These are phyloP conservation scores for Sinocyclocheilus anshuiensis DNA, from an alignment of 2,113 vertebrate genomes.

Conservation along the genomic window DNA sequence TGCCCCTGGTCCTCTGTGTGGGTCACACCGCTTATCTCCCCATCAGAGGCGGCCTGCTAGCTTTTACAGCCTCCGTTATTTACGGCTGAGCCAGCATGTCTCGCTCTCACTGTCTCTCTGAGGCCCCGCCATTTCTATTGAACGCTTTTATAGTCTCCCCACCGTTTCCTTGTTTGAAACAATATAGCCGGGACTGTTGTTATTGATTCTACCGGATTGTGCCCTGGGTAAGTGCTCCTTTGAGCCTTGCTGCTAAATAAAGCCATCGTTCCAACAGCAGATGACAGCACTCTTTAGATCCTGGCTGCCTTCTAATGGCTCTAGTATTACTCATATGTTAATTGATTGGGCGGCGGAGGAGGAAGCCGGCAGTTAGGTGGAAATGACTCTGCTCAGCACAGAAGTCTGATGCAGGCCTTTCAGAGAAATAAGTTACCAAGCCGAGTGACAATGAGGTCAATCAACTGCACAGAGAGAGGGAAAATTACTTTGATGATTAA, in stretches of 20 bases:
- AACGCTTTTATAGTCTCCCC: slow-evolving; percentile 63
- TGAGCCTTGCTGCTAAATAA: slow-evolving; percentile 84
- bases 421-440: slow-evolving; percentile 42
- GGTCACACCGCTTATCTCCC: slow-evolving; percentile 48
- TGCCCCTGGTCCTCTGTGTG: slow-evolving; percentile 31
- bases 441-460: slow-evolving; percentile 46
- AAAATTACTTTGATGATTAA: slow-evolving; percentile 41
- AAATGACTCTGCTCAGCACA: slow-evolving; percentile 51
- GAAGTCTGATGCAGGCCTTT: slow-evolving; percentile 27
- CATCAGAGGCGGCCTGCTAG: slow-evolving; percentile 46
- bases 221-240: slow-evolving; percentile 79
- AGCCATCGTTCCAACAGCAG: slow-evolving; percentile 86
- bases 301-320: slow-evolving; percentile 80
- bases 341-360: slow-evolving; percentile 84
- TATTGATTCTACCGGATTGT: slow-evolving; percentile 84
- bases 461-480: slow-evolving; percentile 28
- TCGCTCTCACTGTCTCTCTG: slow-evolving; percentile 46
- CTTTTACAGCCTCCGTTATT: slow-evolving; percentile 47
- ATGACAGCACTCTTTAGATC: slow-evolving; percentile 85
- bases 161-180: slow-evolving; percentile 77
- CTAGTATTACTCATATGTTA: slow-evolving; percentile 84
- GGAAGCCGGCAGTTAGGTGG: slow-evolving; percentile 53
- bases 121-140: slow-evolving; percentile 41
- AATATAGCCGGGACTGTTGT: slow-evolving; percentile 75
- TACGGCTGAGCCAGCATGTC: slow-evolving; percentile 63